Conservation (phyloP, 2,888 invertebrate genomes). For the Macrosiphum euphorbiae region DNA sequence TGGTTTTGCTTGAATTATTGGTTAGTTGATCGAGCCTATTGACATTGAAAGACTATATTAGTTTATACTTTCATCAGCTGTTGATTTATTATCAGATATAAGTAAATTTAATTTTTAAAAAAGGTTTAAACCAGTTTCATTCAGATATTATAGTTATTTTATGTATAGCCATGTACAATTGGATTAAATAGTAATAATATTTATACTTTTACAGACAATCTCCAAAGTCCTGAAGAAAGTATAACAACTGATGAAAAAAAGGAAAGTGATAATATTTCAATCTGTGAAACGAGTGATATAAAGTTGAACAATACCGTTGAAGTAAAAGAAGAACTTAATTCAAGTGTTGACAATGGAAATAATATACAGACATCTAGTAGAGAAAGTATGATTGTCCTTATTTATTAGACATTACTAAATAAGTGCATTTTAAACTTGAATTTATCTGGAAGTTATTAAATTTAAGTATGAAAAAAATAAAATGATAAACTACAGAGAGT, state of each 20-base stretch:
- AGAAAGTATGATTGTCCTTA: conserved; percentile 38
- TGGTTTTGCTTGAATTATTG: too few species aligned
- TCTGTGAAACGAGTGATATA: conserved; percentile 19
- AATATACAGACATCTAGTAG: background rate
- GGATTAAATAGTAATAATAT: background rate
- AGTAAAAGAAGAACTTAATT: conserved; percentile 41
- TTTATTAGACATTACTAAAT: background rate
- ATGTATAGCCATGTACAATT: background rate
- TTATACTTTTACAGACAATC: conserved; percentile 30
- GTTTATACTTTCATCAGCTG: background rate
- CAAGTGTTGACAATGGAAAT: background rate
- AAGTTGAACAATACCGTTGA: background rate
- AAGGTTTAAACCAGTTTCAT: background rate
- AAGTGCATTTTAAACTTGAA: background rate
- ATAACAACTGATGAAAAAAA: background rate
- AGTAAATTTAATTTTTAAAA: background rate
- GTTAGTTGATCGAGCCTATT: too few species aligned
- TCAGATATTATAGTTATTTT: background rate
- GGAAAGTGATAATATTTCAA: background rate
- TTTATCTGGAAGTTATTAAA: background rate
- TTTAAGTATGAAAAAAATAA: background rate
- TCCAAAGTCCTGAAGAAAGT: background rate
- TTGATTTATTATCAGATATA: background rate
- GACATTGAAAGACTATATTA: background rate
- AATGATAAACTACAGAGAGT: background rate